Evolutionary conservation across 2,888 invertebrate species (phyloP).

Genomic region (Athripsodes cinereus): DNA sequence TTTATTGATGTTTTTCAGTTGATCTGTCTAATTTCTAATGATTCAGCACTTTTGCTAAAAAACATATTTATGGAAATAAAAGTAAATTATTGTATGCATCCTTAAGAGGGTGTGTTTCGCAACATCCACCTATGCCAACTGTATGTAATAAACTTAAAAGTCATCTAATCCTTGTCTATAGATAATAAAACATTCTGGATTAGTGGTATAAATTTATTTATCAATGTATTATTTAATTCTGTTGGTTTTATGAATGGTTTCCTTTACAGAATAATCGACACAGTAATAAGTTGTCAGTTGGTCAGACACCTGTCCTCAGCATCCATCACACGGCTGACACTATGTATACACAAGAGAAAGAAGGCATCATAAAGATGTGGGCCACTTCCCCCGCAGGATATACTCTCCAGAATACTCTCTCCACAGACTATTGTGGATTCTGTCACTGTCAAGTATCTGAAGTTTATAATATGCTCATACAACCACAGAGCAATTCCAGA

Average conservation of each 20-base stretch:
- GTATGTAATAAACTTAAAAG: too few species aligned
- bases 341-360: constrained; percentile 70
- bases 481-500: constrained; percentile 56
- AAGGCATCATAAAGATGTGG: constrained; percentile 64
- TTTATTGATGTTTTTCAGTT: too few species aligned
- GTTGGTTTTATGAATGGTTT: not conserved
- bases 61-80: too few species aligned
- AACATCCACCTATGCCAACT: too few species aligned
- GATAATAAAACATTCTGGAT: too few species aligned
- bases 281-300: constrained; percentile 59
- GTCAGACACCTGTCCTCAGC: constrained; percentile 57
- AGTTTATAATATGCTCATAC: constrained; percentile 57
- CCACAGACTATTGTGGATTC: constrained; percentile 63
- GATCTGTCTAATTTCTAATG: too few species aligned
- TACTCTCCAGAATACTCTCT: constrained; percentile 48
- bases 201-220: too few species aligned
- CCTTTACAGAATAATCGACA: constrained; percentile 63
- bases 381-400: constrained; percentile 55
- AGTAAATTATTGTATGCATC: too few species aligned
- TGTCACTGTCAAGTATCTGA: constrained; percentile 61
- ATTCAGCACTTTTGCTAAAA: too few species aligned
- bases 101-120: too few species aligned
- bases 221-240: too few species aligned
- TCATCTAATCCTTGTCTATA: too few species aligned
- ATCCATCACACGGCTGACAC: constrained; percentile 54